Percentiles rank a stretch among this genome's conserved stretches.
These are phyloP conservation scores for Physella acuta DNA, from an alignment of 1,140 invertebrate genomes.

Conservation along the genomic window DNA sequence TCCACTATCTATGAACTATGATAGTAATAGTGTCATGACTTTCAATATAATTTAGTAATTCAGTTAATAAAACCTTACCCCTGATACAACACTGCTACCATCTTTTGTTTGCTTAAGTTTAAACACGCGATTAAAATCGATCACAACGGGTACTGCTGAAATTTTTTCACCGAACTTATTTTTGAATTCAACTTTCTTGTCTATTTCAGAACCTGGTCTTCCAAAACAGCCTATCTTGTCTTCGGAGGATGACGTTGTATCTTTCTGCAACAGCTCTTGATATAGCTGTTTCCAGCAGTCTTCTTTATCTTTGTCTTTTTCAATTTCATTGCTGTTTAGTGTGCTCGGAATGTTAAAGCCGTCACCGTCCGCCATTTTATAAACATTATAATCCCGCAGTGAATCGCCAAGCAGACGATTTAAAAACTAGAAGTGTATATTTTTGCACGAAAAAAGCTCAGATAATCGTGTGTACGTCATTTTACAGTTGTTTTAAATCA, in stretches of 20 bases:
- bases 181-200: slow-evolving; percentile 43
- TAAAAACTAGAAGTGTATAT: background rate
- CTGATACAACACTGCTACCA: slow-evolving; percentile 42
- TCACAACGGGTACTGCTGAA: slow-evolving; percentile 44
- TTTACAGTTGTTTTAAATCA: too few relatives aligned
- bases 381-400: slow-evolving; percentile 13
- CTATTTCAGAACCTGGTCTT: slow-evolving; percentile 45
- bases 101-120: slow-evolving; percentile 31
- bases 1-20: too few relatives aligned
- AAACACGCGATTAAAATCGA: slow-evolving; percentile 49
- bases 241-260: too few relatives aligned
- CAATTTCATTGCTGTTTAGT: background rate
- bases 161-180: slow-evolving; percentile 42
- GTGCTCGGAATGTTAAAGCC: background rate
- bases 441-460: too few relatives aligned
- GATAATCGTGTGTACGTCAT: too few relatives aligned
- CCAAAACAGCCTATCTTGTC: slow-evolving; percentile 31
- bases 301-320: background rate
- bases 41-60: too few relatives aligned
- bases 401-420: slow-evolving; percentile 17
- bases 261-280: background rate
- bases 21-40: too few relatives aligned
- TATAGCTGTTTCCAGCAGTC: background rate
- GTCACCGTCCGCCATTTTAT: slow-evolving; percentile 12
- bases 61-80: slow-evolving; percentile 39